Conservation (phyloP, 92 coral and sea anemone genomes). For the Heteractis magnifica region DNA sequence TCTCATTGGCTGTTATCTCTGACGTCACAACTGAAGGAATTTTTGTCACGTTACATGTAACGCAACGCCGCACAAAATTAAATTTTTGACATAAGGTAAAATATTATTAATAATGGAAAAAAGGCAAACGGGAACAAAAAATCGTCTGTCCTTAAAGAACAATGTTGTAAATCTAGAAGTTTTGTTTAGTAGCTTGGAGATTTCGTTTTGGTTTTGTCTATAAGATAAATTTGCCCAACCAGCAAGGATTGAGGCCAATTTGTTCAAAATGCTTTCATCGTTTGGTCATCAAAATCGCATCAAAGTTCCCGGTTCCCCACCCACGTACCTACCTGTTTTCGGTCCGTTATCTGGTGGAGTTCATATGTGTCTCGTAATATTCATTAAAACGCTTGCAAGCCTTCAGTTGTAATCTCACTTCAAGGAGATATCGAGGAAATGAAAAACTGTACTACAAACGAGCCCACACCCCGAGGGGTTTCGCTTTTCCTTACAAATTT, state of each 20-base stretch:
- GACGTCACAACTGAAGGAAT: background rate
- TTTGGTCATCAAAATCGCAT: too few relatives aligned
- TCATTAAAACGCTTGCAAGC: background rate
- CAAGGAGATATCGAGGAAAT: background rate
- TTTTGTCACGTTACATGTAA: background rate
- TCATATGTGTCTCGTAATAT: background rate
- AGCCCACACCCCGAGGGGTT: background rate
- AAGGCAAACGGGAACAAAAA: too few relatives aligned
- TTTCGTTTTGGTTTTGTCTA: too few relatives aligned
- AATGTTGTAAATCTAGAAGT: too few relatives aligned
- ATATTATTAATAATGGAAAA: too few relatives aligned
- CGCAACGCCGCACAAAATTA: background rate
- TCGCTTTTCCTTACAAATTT: background rate
- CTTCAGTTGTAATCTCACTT: background rate
- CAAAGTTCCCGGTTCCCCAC: background rate
- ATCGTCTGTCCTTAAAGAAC: too few relatives aligned
- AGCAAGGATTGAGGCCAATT: too few relatives aligned
- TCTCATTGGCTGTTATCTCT: background rate
- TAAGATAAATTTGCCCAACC: too few relatives aligned
- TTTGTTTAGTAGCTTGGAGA: too few relatives aligned
- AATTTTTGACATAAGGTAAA: too few relatives aligned
- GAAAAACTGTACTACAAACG: background rate
- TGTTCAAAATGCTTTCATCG: background rate
- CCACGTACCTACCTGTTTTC: background rate
- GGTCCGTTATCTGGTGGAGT: background rate